A percentile compares a stretch with the other conserved stretches of the same genome.
Conservation (phyloP, 2,888 invertebrate genomes). For the Dorcus parallelipipedus region DNA sequence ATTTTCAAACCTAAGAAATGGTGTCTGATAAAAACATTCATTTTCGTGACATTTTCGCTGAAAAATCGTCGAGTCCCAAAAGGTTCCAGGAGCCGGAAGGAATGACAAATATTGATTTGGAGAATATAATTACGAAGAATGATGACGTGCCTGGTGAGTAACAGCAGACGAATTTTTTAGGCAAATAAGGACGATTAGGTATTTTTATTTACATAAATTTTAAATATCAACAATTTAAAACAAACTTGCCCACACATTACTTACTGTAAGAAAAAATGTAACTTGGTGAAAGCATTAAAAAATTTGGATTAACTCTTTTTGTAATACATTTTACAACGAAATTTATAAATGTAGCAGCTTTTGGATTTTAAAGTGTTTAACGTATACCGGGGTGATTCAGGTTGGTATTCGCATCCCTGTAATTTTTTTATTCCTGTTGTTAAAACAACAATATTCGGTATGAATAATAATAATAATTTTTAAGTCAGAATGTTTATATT, state of each 20-base stretch:
- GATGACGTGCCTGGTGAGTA: slow-evolving; percentile 6
- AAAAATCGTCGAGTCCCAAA: slow-evolving; percentile 24
- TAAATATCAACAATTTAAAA: neutral
- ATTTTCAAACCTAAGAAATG: slow-evolving; percentile 6
- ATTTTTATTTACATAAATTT: neutral
- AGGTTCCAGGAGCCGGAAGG: slow-evolving; percentile 41
- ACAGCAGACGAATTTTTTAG: neutral
- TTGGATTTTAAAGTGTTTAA: no score
- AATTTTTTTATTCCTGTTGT: no score
- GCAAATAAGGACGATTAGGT: neutral
- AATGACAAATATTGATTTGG: slow-evolving; percentile 41
- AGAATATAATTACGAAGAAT: slow-evolving; percentile 23
- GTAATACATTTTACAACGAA: no score
- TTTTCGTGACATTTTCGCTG: slow-evolving; percentile 21
- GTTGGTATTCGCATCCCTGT: neutral
- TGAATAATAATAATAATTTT: no score
- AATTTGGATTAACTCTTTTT: no score
- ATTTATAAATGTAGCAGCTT: no score
- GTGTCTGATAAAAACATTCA: slow-evolving; percentile 25
- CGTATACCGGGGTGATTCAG: no score
- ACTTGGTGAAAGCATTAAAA: no score
- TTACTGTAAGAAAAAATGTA: no score
- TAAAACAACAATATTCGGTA: no score
- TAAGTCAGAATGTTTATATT: no score
- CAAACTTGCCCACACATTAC: no score